These are phyloP conservation scores for Chrysogorgia sp. DNA, from an alignment of 92 coral and sea anemone species.

Conservation along the genomic window DNA sequence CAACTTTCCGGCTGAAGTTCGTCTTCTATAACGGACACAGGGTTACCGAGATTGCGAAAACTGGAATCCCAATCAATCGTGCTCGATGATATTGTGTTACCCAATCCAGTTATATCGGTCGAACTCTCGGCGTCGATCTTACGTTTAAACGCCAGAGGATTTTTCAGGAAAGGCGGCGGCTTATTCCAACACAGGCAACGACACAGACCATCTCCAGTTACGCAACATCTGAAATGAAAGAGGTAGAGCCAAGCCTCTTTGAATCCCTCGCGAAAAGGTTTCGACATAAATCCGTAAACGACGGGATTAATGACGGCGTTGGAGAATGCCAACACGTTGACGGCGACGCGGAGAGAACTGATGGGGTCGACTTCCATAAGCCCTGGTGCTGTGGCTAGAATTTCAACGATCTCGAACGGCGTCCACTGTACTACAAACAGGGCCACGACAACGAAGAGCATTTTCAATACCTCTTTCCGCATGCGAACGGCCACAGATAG, in stretches of 20 bases:
- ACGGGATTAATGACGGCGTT: conserved; percentile 67
- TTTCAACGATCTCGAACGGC: conserved; percentile 62
- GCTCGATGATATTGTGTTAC: neutral
- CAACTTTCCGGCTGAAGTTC: neutral
- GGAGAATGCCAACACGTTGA: conserved; percentile 62
- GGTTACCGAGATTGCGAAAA: conserved; percentile 23
- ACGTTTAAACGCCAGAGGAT: neutral
- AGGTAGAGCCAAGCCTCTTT: conserved; percentile 44
- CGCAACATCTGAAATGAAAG: conserved; percentile 5
- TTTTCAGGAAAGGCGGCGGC: neutral
- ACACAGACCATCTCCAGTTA: neutral
- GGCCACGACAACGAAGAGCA: conserved; percentile 63
- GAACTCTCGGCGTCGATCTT: neutral
- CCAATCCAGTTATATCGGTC: neutral
- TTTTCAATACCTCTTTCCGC: conserved; percentile 52
- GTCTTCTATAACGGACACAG: conserved; percentile 12
- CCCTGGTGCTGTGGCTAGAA: conserved; percentile 54
- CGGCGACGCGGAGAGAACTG: conserved; percentile 49
- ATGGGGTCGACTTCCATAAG: conserved; percentile 47
- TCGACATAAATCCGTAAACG: conserved; percentile 63
- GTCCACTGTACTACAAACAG: conserved; percentile 67
- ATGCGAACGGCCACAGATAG: conserved; percentile 47
- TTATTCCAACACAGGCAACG: neutral
- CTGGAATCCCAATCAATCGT: conserved; percentile 39
- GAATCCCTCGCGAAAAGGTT: conserved; percentile 70